Evolutionary conservation across 2,888 invertebrate genomes (phyloP).

Genomic region (Diabrotica balteata): DNA sequence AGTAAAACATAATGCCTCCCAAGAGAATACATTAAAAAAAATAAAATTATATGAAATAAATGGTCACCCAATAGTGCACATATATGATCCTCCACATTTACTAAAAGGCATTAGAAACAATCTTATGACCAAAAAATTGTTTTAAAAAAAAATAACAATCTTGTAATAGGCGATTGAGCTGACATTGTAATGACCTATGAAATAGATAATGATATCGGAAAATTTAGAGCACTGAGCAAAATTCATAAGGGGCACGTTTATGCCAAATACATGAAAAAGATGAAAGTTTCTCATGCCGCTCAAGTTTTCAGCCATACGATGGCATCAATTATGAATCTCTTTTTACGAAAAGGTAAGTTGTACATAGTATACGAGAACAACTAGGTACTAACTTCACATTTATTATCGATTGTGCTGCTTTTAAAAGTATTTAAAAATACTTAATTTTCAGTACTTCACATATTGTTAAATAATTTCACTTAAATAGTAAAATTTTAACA

Average conservation of each 20-base stretch:
- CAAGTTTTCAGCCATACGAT: no score
- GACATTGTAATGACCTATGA: constrained; percentile 13
- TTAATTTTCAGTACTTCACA: no score
- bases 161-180: constrained; percentile 4
- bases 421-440: neutral
- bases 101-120: constrained; percentile 8
- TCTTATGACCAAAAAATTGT: constrained; percentile 6
- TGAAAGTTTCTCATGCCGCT: no score
- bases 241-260: constrained; percentile 5
- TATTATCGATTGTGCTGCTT: neutral
- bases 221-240: neutral
- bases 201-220: constrained; percentile 13
- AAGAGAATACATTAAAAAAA: no score
- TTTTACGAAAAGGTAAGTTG: neutral
- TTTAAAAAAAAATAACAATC: constrained; percentile 12
- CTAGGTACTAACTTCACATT: neutral
- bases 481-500: no score
- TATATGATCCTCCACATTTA: constrained; percentile 15
- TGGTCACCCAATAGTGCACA: neutral
- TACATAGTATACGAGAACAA: neutral
- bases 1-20: no score
- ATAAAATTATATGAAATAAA: constrained; percentile 6
- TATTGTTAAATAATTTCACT: no score
- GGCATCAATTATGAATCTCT: neutral
- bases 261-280: no score